Percentiles rank a stretch among this genome's conserved stretches.
Conservation (phyloP, 1,140 invertebrate species). For the Heterodera carotae region DNA sequence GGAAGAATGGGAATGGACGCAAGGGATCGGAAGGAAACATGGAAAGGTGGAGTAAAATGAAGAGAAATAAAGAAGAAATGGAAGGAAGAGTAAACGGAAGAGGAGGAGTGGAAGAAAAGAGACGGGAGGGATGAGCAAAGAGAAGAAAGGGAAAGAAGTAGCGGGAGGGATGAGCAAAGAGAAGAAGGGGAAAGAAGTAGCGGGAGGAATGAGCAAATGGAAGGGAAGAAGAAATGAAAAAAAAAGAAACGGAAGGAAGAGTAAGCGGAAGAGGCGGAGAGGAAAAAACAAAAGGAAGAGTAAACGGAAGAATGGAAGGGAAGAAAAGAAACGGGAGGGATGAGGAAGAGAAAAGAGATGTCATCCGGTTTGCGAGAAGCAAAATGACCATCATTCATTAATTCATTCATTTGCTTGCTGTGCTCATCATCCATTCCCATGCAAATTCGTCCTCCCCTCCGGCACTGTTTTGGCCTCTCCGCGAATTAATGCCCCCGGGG, state of each 20-base stretch:
- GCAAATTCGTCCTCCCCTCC: constrained; percentile 10
- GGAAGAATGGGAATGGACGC: background rate
- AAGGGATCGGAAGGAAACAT: background rate
- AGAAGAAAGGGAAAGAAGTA: background rate
- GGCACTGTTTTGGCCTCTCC: background rate
- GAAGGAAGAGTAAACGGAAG: background rate
- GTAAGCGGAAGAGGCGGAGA: background rate
- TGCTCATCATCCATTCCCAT: background rate
- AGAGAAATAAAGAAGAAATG: background rate
- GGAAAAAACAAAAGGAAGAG: background rate
- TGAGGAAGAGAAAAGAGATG: background rate
- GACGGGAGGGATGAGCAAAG: background rate
- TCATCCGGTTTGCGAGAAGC: background rate
- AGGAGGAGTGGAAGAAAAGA: background rate
- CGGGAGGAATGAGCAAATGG: background rate
- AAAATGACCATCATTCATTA: background rate
- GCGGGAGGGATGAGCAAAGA: background rate
- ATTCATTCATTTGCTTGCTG: background rate
- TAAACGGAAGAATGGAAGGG: too few relatives aligned
- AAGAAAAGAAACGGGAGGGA: background rate
- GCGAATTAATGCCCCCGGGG: constrained; percentile 14
- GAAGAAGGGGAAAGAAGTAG: background rate
- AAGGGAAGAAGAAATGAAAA: background rate
- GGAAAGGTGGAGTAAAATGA: background rate
- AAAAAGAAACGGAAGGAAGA: background rate